A percentile compares a stretch with the other conserved stretches of the same genome.
Evolutionary conservation across 2,113 vertebrate species (phyloP).

Genomic region (Oncorhynchus kisutch): DNA sequence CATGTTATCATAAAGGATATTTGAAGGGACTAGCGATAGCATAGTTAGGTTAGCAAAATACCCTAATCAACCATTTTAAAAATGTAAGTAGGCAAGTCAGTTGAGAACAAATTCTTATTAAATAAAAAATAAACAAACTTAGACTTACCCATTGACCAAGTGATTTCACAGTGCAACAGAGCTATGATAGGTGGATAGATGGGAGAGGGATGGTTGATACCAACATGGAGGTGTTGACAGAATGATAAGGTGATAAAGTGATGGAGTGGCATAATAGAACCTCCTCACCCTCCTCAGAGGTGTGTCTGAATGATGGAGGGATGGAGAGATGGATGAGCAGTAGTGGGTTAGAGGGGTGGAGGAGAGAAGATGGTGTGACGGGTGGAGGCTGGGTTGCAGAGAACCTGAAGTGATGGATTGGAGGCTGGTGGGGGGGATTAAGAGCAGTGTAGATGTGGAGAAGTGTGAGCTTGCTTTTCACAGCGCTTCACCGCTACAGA

Average conservation of each 20-base stretch:
- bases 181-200: background rate
- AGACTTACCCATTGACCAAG: background rate
- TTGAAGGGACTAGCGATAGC: no score
- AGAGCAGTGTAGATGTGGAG: background rate
- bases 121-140: no score
- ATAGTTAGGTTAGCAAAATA: no score
- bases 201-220: background rate
- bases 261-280: background rate
- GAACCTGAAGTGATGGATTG: background rate
- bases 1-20: no score
- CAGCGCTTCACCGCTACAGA: slow-evolving; percentile 20
- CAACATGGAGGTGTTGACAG: background rate
- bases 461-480: background rate
- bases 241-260: background rate
- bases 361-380: background rate
- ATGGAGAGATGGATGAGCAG: background rate
- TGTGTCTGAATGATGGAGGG: background rate
- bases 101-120: no score
- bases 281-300: background rate
- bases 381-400: background rate
- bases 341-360: background rate
- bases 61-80: no score
- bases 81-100: no score
- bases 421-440: background rate
- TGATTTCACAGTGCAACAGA: background rate